phyloP scores from a whole-genome alignment of 2,113 vertebrate genomes.

The Pachycephala philippinensis region DNA sequence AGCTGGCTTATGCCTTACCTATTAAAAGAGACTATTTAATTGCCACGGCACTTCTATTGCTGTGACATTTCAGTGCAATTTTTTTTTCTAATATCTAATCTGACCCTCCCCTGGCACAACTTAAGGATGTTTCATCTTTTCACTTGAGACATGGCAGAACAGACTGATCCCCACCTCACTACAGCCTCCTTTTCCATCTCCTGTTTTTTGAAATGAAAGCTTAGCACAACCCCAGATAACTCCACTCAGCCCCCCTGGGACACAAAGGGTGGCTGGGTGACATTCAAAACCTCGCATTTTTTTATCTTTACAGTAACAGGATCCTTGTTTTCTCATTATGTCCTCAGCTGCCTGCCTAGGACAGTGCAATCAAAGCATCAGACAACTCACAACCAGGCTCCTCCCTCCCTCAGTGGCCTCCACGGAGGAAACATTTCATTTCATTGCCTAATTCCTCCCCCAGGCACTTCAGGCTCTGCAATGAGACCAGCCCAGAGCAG shows the following conservation, averaged over 20 bases:
- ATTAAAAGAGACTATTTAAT: not conserved
- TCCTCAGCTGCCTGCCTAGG: not conserved
- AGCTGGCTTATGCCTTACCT: not conserved
- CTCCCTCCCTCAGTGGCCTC: not conserved
- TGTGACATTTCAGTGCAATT: not conserved
- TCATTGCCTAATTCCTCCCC: slow-evolving; percentile 17
- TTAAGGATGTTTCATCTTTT: not conserved
- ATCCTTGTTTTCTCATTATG: not conserved
- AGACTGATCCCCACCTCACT: not conserved
- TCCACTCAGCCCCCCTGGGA: not conserved
- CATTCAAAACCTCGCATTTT: not conserved
- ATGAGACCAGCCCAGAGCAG: not conserved
- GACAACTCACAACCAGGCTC: not conserved
- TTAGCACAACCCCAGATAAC: not conserved
- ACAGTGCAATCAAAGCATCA: not conserved
- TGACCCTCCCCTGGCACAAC: not conserved
- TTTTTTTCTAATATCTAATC: not conserved
- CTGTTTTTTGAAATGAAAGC: not conserved
- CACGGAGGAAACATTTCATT: not conserved
- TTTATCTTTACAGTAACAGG: not conserved
- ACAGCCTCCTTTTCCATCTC: not conserved
- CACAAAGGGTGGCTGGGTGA: not conserved
- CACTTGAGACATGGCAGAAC: not conserved
- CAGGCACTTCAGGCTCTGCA: not conserved
- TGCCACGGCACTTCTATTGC: not conserved